A percentile compares a stretch with the other conserved stretches of the same genome.
These are phyloP conservation scores for Sinodicranocentrus sp. DNA, from an alignment of 2,888 invertebrate genomes.

Conservation along the genomic window DNA sequence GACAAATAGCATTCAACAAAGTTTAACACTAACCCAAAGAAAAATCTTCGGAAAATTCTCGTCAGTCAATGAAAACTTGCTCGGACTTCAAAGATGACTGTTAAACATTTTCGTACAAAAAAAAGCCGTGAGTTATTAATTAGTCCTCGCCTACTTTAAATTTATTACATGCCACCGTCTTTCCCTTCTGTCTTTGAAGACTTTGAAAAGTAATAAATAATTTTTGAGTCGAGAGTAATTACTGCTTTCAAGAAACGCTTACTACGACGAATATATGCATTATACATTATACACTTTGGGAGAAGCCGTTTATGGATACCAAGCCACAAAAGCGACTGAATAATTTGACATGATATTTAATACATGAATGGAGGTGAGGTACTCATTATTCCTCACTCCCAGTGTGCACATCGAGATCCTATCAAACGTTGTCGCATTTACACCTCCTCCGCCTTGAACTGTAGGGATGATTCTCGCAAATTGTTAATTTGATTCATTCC, in stretches of 20 bases:
- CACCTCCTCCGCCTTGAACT: conserved; percentile 48
- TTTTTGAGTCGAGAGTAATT: conserved; percentile 63
- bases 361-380: not conserved
- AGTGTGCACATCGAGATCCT: not conserved
- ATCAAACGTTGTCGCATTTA: conserved; percentile 45
- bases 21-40: too few relatives aligned
- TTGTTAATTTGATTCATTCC: conserved; percentile 9
- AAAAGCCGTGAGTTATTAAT: conserved; percentile 58
- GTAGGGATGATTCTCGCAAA: conserved; percentile 11
- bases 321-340: not conserved
- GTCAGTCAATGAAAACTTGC: conserved; percentile 51
- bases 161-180: conserved; percentile 63
- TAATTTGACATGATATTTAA: conserved; percentile 2
- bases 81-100: conserved; percentile 9
- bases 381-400: not conserved
- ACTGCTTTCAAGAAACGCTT: conserved; percentile 57
- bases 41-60: conserved; percentile 11
- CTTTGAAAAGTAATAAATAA: conserved; percentile 65
- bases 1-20: too few relatives aligned
- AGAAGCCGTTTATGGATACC: not conserved
- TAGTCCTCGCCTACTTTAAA: conserved; percentile 66
- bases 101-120: conserved; percentile 25
- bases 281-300: conserved; percentile 5
- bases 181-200: conserved; percentile 48
- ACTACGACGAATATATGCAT: conserved; percentile 6